Evolutionary conservation across 2,888 invertebrate genomes (phyloP).

Genomic region (Hetaerina titia): DNA sequence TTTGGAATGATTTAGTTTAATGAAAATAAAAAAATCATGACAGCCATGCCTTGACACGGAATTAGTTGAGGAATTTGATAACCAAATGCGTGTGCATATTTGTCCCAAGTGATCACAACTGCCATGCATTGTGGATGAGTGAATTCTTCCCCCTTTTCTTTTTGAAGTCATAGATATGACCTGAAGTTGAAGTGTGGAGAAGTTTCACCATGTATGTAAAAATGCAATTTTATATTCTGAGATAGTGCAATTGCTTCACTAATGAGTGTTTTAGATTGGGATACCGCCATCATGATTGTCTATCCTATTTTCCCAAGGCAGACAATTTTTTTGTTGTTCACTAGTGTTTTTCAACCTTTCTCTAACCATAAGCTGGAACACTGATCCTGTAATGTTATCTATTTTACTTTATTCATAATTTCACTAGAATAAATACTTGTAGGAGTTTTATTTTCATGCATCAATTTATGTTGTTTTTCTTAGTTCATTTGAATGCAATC

Average conservation of each 20-base stretch:
- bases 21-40: neutral
- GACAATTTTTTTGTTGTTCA: neutral
- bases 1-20: neutral
- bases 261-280: neutral
- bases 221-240: slow-evolving; percentile 17
- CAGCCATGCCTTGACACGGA: neutral
- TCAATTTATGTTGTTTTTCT: neutral
- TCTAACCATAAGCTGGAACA: neutral
- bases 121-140: neutral
- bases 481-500: neutral
- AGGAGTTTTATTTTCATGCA: neutral
- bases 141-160: neutral
- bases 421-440: neutral
- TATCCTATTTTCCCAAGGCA: slow-evolving; percentile 41
- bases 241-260: slow-evolving; percentile 37
- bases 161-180: neutral
- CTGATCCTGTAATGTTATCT: neutral
- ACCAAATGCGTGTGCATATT: neutral
- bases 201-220: slow-evolving; percentile 20
- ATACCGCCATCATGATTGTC: neutral
- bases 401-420: neutral
- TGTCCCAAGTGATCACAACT: neutral
- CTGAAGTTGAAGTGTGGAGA: neutral
- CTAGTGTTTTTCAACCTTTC: slow-evolving; percentile 33
- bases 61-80: slow-evolving; percentile 10